Percentiles rank a stretch among this genome's conserved stretches.
phyloP scores from a whole-genome alignment of 1,140 invertebrate genomes.

The Drosophila pachea region DNA sequence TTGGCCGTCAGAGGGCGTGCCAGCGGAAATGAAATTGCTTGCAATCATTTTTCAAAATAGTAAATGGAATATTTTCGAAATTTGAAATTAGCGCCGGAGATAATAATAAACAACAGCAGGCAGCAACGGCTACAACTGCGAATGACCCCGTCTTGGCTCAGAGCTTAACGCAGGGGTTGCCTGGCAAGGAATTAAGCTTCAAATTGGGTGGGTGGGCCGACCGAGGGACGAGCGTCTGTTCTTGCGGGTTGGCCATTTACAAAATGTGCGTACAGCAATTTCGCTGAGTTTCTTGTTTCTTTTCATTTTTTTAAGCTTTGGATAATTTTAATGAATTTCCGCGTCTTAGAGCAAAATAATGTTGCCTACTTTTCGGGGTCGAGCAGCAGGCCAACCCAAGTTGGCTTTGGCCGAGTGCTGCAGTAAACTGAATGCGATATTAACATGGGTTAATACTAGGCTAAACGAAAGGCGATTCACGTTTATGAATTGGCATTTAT shows the following conservation, averaged over 20 bases:
- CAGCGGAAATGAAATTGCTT: conserved; percentile 73
- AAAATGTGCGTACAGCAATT: conserved; percentile 70
- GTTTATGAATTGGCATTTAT: neutral
- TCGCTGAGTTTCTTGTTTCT: conserved; percentile 20
- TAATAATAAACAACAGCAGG: conserved; percentile 72
- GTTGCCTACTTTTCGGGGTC: conserved; percentile 6
- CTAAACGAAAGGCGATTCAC: neutral
- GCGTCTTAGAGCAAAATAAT: conserved; percentile 35
- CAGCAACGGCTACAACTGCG: conserved; percentile 10
- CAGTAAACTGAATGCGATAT: neutral
- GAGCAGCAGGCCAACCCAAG: neutral
- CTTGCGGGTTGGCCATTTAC: conserved; percentile 51
- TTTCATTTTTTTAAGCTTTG: conserved; percentile 9
- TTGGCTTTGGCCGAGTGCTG: too few species aligned
- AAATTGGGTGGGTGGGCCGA: neutral
- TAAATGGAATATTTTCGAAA: conserved; percentile 73
- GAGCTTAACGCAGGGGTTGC: conserved; percentile 2
- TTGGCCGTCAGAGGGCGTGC: conserved; percentile 13
- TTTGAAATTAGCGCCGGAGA: conserved; percentile 71
- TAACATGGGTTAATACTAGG: neutral
- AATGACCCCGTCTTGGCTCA: conserved; percentile 8
- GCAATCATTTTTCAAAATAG: conserved; percentile 77
- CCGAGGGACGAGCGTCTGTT: conserved; percentile 16
- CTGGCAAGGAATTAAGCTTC: conserved; percentile 12
- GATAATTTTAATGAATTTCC: conserved; percentile 63